Evolutionary conservation across 2,113 vertebrate species (phyloP).

Genomic region (Phaetusa simplex): DNA sequence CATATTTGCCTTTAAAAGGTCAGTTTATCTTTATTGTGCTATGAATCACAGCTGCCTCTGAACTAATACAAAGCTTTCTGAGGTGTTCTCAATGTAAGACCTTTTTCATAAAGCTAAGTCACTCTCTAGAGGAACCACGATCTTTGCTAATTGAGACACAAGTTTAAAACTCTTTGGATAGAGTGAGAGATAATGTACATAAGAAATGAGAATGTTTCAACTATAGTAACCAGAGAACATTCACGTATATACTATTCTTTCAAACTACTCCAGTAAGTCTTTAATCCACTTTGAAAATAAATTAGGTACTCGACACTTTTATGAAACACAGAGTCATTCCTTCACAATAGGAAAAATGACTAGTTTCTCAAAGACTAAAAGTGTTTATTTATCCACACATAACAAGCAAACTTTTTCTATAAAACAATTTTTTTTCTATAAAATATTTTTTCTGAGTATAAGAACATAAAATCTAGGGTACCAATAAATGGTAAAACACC

Average conservation of each 20-base stretch:
- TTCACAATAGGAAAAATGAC: not conserved
- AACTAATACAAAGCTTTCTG: slow-evolving; percentile 4
- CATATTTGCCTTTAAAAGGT: slow-evolving; percentile 32
- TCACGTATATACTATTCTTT: not conserved
- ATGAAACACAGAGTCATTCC: not conserved
- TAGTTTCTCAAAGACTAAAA: not conserved
- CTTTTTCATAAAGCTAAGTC: not conserved
- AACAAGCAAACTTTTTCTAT: not conserved
- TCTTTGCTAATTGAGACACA: not conserved
- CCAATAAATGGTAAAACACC: not conserved
- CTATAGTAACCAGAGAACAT: not conserved
- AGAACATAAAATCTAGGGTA: not conserved
- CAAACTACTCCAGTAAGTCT: not conserved
- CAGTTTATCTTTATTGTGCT: slow-evolving; percentile 49
- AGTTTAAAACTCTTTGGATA: not conserved
- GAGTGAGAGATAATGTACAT: not conserved
- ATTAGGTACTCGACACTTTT: not conserved
- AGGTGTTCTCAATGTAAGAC: not conserved
- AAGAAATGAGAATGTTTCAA: not conserved
- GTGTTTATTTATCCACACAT: not conserved
- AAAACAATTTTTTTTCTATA: not conserved
- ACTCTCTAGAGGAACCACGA: not conserved
- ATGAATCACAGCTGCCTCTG: slow-evolving; percentile 32
- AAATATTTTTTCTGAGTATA: not conserved
- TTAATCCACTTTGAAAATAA: not conserved